Conservation (phyloP, 2,888 invertebrate genomes). For the Habroteleia sp. region DNA sequence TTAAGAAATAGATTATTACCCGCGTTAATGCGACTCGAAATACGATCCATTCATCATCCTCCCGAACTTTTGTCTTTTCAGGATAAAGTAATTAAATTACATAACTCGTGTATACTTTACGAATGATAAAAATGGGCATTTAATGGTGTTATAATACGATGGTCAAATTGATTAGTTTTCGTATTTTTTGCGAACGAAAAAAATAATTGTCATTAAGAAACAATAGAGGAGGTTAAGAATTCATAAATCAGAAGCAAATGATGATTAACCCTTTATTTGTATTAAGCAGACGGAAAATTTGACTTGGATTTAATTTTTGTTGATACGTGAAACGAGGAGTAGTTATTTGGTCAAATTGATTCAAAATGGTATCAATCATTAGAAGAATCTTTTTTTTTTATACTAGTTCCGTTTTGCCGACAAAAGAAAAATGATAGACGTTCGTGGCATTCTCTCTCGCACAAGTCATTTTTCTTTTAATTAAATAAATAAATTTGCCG, state of each 20-base stretch:
- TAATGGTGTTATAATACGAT: slow-evolving; percentile 44
- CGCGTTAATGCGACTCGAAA: slow-evolving; percentile 47
- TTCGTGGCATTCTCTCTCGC: too few relatives aligned
- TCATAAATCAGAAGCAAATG: slow-evolving; percentile 35
- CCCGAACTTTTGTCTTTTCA: slow-evolving; percentile 35
- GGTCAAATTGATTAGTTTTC: slow-evolving; percentile 15
- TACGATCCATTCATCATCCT: slow-evolving; percentile 50
- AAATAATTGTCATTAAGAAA: slow-evolving; percentile 51
- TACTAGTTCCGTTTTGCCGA: slow-evolving; percentile 29
- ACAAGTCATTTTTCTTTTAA: too few relatives aligned
- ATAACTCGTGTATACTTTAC: neutral
- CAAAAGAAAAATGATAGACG: slow-evolving; percentile 44
- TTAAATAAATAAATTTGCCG: too few relatives aligned
- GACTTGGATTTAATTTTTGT: slow-evolving; percentile 25
- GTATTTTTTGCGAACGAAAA: slow-evolving; percentile 8
- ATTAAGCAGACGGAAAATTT: slow-evolving; percentile 25
- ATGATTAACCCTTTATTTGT: slow-evolving; percentile 41
- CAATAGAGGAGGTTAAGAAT: slow-evolving; percentile 11
- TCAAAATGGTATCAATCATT: slow-evolving; percentile 14
- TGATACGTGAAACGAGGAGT: slow-evolving; percentile 11
- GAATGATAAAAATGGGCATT: neutral
- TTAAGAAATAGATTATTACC: slow-evolving; percentile 56
- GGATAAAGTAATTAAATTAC: slow-evolving; percentile 51
- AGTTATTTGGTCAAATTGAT: slow-evolving; percentile 21
- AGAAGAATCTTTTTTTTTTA: too few relatives aligned